Evolutionary conservation across 2,797 vertebrate species (phyloP).

Genomic region (Choloepus didactylus): DNA sequence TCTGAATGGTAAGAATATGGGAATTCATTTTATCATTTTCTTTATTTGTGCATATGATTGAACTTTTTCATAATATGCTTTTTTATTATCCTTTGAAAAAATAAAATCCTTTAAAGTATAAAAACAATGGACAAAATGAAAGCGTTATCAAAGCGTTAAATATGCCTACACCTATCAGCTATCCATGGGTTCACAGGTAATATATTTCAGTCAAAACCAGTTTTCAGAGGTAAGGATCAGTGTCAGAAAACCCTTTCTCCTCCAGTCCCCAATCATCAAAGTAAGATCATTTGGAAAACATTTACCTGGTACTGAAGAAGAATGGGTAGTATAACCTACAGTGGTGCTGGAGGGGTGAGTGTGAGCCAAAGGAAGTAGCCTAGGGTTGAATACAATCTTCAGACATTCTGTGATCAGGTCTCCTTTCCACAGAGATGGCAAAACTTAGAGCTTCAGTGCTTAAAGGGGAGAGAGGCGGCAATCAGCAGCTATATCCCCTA

Average conservation of each 20-base stretch:
- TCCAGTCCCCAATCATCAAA: background rate
- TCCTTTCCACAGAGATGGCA: background rate
- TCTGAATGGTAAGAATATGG: too few species aligned
- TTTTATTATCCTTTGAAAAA: background rate
- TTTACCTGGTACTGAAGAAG: background rate
- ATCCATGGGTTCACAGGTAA: background rate
- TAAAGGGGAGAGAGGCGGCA: background rate
- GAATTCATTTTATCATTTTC: background rate
- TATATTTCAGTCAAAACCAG: background rate
- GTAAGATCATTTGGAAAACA: background rate
- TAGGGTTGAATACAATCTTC: background rate
- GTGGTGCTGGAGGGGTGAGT: background rate
- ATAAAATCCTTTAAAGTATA: background rate
- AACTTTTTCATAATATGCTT: background rate
- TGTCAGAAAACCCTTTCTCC: background rate
- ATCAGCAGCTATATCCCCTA: background rate
- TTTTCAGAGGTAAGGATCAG: background rate
- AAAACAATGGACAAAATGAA: background rate
- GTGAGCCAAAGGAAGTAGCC: background rate
- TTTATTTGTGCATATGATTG: too few species aligned
- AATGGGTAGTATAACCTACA: background rate
- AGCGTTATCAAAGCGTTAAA: background rate
- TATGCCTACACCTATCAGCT: background rate
- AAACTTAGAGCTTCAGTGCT: background rate
- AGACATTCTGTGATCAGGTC: background rate